Base-by-base conservation (phyloP, 1,140 invertebrate genomes). In the Drosophila ogumai region DNA sequence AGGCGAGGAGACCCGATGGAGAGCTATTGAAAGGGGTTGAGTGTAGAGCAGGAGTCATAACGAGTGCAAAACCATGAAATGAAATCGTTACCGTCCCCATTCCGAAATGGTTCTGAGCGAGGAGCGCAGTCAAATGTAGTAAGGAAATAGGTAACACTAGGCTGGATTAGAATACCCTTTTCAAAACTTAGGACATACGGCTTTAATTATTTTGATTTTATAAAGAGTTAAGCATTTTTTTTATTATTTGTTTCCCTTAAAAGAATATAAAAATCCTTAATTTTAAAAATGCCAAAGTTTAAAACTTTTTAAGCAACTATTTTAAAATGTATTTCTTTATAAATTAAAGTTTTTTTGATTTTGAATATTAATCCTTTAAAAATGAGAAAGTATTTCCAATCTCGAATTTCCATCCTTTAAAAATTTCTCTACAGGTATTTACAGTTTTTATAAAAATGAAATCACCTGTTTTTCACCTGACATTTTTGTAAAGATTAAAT, bases 61-160 rank as follows among this genome's bases (percentile, higher is more conserved):
- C 85, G 85, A 90, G 85, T 90, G 86, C 85, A 90, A 90, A 90
- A 79, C 86, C 85, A 90, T 90, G 85, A 90, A 90, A 90, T 90
- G 85, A 90, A 88, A 90, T 90, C 85, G 85, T 90, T 90, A 85
- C 78, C 84, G 47, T n/a, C 49, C 74, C 64, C 77, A 52, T 15
- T 58, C 59, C 56, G 17, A 32, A 49, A 40, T 52, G 50, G 46
- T 57, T 46, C 47, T 59, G 7, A 22, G 12, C 22, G 13, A 15
- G 7, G 22, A 46, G 46, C 47, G 40, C 34, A 60, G 61, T 74
- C 66, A 73, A 81, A 81, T 81, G 76, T 64, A 52, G 64, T 55
- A 61, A 66, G 68, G 64, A 66, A 77, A 6, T 25, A 0, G 12
- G 31, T 3, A 49, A 25, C 2, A 28, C 15, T 7, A 22, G 43